phyloP scores from a whole-genome alignment of 2,888 invertebrate genomes.

The Epiblema foenella region DNA sequence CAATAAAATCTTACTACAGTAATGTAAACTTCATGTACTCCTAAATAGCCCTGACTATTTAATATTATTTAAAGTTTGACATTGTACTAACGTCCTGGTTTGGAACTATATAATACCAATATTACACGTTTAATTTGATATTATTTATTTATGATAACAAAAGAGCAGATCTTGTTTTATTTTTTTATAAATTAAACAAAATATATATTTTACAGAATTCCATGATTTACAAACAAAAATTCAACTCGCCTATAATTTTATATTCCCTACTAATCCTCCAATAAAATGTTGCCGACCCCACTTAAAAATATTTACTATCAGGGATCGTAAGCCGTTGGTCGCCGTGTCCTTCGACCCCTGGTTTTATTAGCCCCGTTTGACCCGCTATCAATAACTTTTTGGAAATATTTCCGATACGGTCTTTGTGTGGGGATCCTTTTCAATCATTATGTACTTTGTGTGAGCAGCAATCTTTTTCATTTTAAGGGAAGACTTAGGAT shows the following conservation, averaged over 20 bases:
- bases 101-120: too few species aligned
- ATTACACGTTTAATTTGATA: too few species aligned
- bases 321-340: constrained; percentile 35
- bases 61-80: too few species aligned
- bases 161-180: too few species aligned
- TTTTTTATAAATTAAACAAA: neutral
- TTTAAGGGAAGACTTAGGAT: too few species aligned
- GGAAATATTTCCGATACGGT: constrained; percentile 17
- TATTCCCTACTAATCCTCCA: constrained; percentile 24
- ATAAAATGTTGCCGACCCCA: constrained; percentile 35
- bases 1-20: too few species aligned
- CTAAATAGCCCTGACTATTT: too few species aligned
- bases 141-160: too few species aligned
- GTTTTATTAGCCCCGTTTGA: constrained; percentile 42
- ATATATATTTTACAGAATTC: neutral
- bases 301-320: constrained; percentile 37
- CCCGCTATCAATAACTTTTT: constrained; percentile 31
- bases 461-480: too few species aligned
- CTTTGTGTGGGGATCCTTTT: constrained; percentile 3
- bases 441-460: neutral
- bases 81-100: too few species aligned
- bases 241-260: constrained; percentile 19
- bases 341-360: constrained; percentile 31
- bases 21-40: too few species aligned
- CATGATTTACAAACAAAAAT: constrained; percentile 12